Percentiles rank a stretch among this genome's conserved stretches.
Conservation (phyloP, 2,888 invertebrate species). For the Crossocerus cetratus region DNA sequence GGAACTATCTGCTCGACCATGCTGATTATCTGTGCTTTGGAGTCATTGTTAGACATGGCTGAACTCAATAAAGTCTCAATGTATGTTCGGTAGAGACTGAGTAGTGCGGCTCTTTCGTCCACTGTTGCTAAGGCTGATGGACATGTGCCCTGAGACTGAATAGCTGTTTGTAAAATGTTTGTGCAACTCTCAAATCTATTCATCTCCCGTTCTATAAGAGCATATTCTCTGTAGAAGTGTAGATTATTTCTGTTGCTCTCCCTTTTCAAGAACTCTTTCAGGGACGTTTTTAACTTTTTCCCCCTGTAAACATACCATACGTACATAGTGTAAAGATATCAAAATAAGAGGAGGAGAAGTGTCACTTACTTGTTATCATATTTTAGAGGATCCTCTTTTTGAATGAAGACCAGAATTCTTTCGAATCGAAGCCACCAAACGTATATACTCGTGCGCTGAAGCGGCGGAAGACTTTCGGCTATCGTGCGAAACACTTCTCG, state of each 20-base stretch:
- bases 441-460: slow-evolving; percentile 79
- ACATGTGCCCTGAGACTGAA: slow-evolving; percentile 69
- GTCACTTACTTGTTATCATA: slow-evolving; percentile 59
- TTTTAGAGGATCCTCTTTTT: slow-evolving; percentile 77
- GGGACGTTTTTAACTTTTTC: slow-evolving; percentile 78
- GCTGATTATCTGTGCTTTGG: slow-evolving; percentile 55
- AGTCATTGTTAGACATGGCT: slow-evolving; percentile 51
- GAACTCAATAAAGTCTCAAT: slow-evolving; percentile 67
- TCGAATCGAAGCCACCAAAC: slow-evolving; percentile 83
- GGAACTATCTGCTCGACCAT: slow-evolving; percentile 57
- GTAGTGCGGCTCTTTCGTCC: slow-evolving; percentile 72
- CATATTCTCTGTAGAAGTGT: slow-evolving; percentile 82
- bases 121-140: slow-evolving; percentile 57
- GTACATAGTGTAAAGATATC: background rate
- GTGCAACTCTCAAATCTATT: slow-evolving; percentile 77
- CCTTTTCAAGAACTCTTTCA: slow-evolving; percentile 80
- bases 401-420: slow-evolving; percentile 78
- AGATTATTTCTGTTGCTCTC: slow-evolving; percentile 79
- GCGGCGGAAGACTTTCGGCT: slow-evolving; percentile 76
- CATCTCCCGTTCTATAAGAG: slow-evolving; percentile 80
- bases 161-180: slow-evolving; percentile 79
- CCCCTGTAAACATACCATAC: slow-evolving; percentile 60
- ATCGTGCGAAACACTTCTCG: slow-evolving; percentile 78
- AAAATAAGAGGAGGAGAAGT: background rate
- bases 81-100: slow-evolving; percentile 76